Evolutionary conservation across 2,113 vertebrate species (phyloP), one percentile per base, ranked within the genome.

Genomic region (Myocastor coypus): DNA sequence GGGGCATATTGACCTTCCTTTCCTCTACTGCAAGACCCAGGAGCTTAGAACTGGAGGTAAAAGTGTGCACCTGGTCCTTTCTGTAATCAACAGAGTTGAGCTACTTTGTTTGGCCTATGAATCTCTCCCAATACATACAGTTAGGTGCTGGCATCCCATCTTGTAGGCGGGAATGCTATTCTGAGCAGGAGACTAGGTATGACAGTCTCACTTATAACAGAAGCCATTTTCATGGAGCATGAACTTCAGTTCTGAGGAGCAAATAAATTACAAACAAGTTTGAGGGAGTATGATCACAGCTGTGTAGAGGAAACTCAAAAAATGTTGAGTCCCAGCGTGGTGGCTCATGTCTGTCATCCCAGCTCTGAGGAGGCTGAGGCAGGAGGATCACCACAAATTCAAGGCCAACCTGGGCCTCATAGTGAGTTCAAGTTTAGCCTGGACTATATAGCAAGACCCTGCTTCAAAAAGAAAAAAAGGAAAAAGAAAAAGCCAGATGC

Each of bases 41-140:
- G 83, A 82, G 92, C 68, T 93, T 37, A 84, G 64, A 78, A 66
- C 7, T 77, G 42, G 42, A 91, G 71, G 83, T 8, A 61, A 85
- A 75, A 63, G 7, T 37, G 16, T 59, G 10, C 52, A 2, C 7
- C 0, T 22, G 78, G 66, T 32, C 71, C 73, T 73, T 83, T 77
- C 71, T 68, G 61, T 81, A 64, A 57, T 83, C n/a, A 77, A 0
- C 7, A 13, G 52, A 32, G 78, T 63, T 20, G 32, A 86, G 75
- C 83, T 83, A n/a, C 22, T 22, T 5, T 59, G 22, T 34, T 80
- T 63, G 84, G 52, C 50, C 32, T 63, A 42, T 19, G 50, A 59
- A 64, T n/a, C 13, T 55, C 94, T 91, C 77, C 59, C 59, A 30
- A 93, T 37, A 69, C 9, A 34, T 30, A 26, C 50, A 1, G 34